Base-by-base conservation (phyloP, 1,140 invertebrate species). In the Drosophila triauraria region DNA sequence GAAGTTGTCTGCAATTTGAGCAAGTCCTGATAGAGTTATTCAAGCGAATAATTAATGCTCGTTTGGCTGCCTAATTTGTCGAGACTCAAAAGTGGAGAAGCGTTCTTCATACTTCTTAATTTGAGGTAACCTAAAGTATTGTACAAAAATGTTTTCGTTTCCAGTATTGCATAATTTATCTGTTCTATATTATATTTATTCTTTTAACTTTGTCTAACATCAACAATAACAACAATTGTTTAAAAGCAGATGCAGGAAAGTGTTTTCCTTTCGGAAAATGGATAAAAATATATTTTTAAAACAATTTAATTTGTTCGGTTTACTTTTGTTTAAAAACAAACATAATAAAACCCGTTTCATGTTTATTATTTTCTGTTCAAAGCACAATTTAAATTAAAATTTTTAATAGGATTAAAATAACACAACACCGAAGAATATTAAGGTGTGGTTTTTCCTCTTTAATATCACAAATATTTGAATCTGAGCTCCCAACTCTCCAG, bases 41-140 rank as follows among this genome's bases (percentile, higher is more conserved):
- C 62, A 15, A 35, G 44, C 51, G 61, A 70, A 70, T 67, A 53
- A 67, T 70, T 54, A 50, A 30, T 53, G 67, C 12, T 67, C 43
- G 47, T 35, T 53, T 67, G 47, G 35, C 44, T 53, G 42, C 35
- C 10, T 23, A 7, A 61, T 27, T 30, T 62, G 35, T 9, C 7
- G 53, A 23, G 23, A 13, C 20, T n/a, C 15, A 9, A 54, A 54
- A 38, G 23, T 35, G 17, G 30, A 2, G 30, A 38, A 9, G 12
- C 4, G 10, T 0, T 2, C 32, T 15, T 9, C 4, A 4, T 12
- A 54, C 23, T 23, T n/a, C 38, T 38, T 9, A 15, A 3, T 38
- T 38, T 12, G 15, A 17, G 50, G 50, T 27, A 6, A 5, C 10
- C 15, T 54, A 38, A 38, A 38, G 32, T 35, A 13, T 15, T 4